phyloP scores from a whole-genome alignment of 2,113 vertebrate genomes.

The zebrafish (Danio rerio) region GRCz12tu NC_133176.1:8237001-8237500 shows the following conservation, averaged over 20 bases:
- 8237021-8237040: slow-evolving; percentile 29
- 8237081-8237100: not conserved
- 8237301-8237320: not conserved
- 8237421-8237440: too few relatives aligned
- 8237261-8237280: slow-evolving; percentile 1
- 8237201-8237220: not conserved
- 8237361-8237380: too few relatives aligned
- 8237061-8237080: slow-evolving; percentile 22
- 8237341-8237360: not conserved
- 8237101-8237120: not conserved
- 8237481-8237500: too few relatives aligned
- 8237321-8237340: not conserved
- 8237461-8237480: too few relatives aligned
- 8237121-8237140: not conserved
- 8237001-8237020: slow-evolving; percentile 8
- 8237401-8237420: too few relatives aligned
- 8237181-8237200: not conserved
- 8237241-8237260: not conserved
- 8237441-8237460: too few relatives aligned
- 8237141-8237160: not conserved
- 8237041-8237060: slow-evolving; percentile 5
- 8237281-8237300: not conserved
- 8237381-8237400: not conserved
- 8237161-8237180: not conserved
- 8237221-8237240: not conserved